These are phyloP conservation scores for Therioaphis trifolii DNA, from an alignment of 2,888 invertebrate genomes.

Conservation along the genomic window DNA sequence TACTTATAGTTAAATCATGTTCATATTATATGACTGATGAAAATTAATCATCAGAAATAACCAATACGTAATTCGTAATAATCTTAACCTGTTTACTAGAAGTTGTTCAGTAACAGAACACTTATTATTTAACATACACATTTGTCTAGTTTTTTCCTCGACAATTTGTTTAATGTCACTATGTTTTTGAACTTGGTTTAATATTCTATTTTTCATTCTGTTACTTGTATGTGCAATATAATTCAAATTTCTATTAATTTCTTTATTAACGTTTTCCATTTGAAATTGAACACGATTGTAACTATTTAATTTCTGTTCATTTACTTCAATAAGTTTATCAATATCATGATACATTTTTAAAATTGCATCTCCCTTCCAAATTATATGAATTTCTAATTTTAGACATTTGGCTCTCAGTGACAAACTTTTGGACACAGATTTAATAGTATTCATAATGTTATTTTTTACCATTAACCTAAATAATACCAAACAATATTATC, in stretches of 20 bases:
- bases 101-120: conserved; percentile 10
- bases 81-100: conserved; percentile 20
- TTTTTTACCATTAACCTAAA: conserved; percentile 48
- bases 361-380: conserved; percentile 30
- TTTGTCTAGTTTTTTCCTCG: conserved; percentile 20
- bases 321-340: conserved; percentile 4
- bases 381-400: conserved; percentile 33
- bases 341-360: conserved; percentile 25
- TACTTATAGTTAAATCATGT: no score
- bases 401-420: conserved; percentile 20
- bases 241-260: conserved; percentile 30
- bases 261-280: neutral
- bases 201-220: conserved; percentile 4
- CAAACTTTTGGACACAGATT: neutral
- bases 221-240: neutral
- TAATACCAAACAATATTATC: neutral
- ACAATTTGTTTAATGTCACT: neutral
- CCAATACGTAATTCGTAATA: no score
- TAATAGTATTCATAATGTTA: conserved; percentile 26
- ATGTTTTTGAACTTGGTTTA: conserved; percentile 14
- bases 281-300: conserved; percentile 15
- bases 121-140: conserved; percentile 19
- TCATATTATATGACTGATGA: no score
- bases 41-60: no score
- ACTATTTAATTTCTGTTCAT: conserved; percentile 9